Percentiles rank a stretch among this genome's conserved stretches.
phyloP scores from a whole-genome alignment of 2,888 invertebrate genomes.

The Mechanitis messenoides region DNA sequence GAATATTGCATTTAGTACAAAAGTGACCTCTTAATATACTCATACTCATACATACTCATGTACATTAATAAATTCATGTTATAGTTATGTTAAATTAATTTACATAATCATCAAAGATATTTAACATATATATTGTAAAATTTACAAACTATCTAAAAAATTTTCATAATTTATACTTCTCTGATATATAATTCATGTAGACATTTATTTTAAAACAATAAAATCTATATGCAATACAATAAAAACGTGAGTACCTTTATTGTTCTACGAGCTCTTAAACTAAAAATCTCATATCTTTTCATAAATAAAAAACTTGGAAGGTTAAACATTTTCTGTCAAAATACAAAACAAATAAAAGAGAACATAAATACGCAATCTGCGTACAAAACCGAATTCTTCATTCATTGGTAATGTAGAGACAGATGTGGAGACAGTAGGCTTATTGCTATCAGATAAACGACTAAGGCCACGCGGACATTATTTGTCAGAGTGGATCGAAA shows the following conservation, averaged over 20 bases:
- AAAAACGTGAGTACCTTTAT: not conserved
- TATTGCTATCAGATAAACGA: slow-evolving; percentile 64
- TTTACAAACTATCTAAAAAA: too few species aligned
- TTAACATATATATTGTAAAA: too few species aligned
- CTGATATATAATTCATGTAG: too few species aligned
- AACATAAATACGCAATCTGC: slow-evolving; percentile 24
- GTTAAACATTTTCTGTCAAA: not conserved
- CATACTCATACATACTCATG: too few species aligned
- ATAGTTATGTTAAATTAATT: too few species aligned
- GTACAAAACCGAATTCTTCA: slow-evolving; percentile 50
- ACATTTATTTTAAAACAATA: too few species aligned
- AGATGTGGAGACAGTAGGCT: slow-evolving; percentile 54
- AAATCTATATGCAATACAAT: not conserved
- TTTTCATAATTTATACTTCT: too few species aligned
- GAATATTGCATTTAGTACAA: too few species aligned
- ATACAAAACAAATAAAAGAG: slow-evolving; percentile 11
- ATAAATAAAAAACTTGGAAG: not conserved
- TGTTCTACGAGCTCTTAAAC: not conserved
- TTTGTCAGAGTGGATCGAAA: slow-evolving; percentile 73
- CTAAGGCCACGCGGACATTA: slow-evolving; percentile 68
- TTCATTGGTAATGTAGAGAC: slow-evolving; percentile 47
- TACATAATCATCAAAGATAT: too few species aligned
- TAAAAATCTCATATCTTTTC: slow-evolving; percentile 1
- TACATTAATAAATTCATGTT: too few species aligned
- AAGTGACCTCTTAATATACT: too few species aligned